Base-by-base conservation (phyloP, 2,113 vertebrate species). In the Dasypus novemcinctus region DNA sequence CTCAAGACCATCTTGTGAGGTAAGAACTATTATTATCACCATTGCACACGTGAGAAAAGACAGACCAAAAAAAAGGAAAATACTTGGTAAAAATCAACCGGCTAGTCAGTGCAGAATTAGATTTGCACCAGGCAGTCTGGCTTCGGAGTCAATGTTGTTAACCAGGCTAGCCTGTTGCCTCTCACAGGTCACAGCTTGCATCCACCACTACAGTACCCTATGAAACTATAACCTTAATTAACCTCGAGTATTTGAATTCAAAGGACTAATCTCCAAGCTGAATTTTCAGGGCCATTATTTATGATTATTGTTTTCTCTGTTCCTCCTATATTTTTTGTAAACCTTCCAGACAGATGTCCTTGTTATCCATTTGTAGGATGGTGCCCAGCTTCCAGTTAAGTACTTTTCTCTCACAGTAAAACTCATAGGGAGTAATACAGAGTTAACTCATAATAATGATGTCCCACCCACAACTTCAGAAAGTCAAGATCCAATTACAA, bases 181-280 rank as follows among this genome's bases (percentile, higher is more conserved):
- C 41, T 85, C 15, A 31, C 0, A 20, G 9, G 31, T 46, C 31
- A 12, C 46, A n/a, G 4, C 25, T 81, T 23, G 2, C 27, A 27
- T 10, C 54, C 36, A 1, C 5, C 38, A 36, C 21, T 23, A 25
- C 7, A 13, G 36, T 12, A 21, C 46, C 17, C 41, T 71, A 88
- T 57, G 69, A 78, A 86, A 68, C 59, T 72, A 69, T 64, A 91
- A 64, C 31, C 18, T 41, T 63, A 76, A 75, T 21, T 23, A 59
- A 68, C 29, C 13, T 33, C 10, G 7, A 79, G 4, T 25, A 64
- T 54, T 11, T 27, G 31, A 61, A 7, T 72, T 81, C 41, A 75
- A 64, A 84, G 33, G 84, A 92, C 69, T 17, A 87, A 63, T 93
- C 31, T 89, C 36, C 41, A 89, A n/a, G 29, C 23, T 95, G 54